These are phyloP conservation scores for Panthera leo DNA, from an alignment of 2,113 vertebrate species.

Conservation along the genomic window DNA sequence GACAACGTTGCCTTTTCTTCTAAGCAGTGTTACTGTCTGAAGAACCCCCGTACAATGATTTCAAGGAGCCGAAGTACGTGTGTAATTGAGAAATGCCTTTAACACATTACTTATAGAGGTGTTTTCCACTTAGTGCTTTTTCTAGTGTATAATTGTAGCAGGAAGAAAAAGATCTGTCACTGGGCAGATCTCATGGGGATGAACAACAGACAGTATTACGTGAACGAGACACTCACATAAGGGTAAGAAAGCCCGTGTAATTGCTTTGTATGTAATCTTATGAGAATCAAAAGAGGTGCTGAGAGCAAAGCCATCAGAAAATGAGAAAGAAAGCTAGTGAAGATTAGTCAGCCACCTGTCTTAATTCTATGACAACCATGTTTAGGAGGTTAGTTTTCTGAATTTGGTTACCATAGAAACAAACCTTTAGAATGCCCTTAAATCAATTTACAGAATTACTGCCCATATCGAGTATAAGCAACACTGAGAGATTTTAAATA, in stretches of 20 bases:
- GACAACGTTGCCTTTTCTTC: background rate
- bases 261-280: background rate
- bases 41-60: background rate
- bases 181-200: background rate
- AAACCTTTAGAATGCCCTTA: slow-evolving; percentile 67
- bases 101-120: background rate
- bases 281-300: slow-evolving; percentile 4
- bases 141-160: background rate
- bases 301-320: background rate
- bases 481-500: background rate
- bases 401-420: slow-evolving; percentile 80
- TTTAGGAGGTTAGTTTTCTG: slow-evolving; percentile 58
- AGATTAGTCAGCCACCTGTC: slow-evolving; percentile 72
- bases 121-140: slow-evolving; percentile 2
- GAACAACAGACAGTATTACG: background rate
- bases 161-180: background rate
- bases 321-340: slow-evolving; percentile 9
- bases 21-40: background rate
- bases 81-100: slow-evolving; percentile 24
- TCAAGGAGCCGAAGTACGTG: background rate
- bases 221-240: background rate
- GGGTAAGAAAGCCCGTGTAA: slow-evolving; percentile 28
- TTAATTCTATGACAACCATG: slow-evolving; percentile 45
- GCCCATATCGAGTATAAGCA: background rate
- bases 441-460: slow-evolving; percentile 65